Evolutionary conservation across 2,888 invertebrate genomes (phyloP), one percentile per base, ranked within the genome.

Genomic region (Beris chalybata): DNA sequence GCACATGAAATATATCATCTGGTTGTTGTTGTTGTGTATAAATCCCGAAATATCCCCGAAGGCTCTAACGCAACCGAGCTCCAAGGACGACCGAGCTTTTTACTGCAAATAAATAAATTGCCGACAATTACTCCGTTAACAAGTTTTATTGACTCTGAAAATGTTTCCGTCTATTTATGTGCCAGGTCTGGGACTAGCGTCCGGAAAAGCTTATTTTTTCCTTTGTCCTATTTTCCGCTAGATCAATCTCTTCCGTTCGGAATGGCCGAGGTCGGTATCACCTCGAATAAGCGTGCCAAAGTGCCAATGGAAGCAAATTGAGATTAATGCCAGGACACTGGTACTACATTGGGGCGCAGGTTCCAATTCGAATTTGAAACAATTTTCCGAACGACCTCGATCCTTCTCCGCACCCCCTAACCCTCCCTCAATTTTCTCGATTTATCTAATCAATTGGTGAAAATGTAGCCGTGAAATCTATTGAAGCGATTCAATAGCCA

Each of bases 61-160:
- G 38, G 38, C 38, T 38, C 5, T 38, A 38, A 38, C 38, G 38
- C 9, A 38, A 38, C 38, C n/a, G 7, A 38, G 45, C 13, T 44
- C 44, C 45, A 15, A 58, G 58, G 47, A 29, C 13, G 30, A 29
- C 30, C 30, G 58, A 52, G 52, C 52, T 61, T 67, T 65, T 69
- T 70, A 73, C 71, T 71, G 71, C 71, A 78, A 77, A 78, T 76
- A 78, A 78, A 79, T 79, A 79, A 79, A 79, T 79, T 78, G 79
- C 77, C 74, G 74, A 78, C 79, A 79, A 79, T 79, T 79, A 79
- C 79, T 75, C 76, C 77, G 79, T 79, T 79, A 79, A 79, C 79
- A 79, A 79, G 78, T 79, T 79, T 79, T 79, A 79, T 79, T 79
- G 79, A 79, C 79, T 79, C 76, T 76, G 78, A 79, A 79, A 79